Evolutionary conservation across 2,888 invertebrate species (phyloP).

Genomic region (Drymonia ruficornis): DNA sequence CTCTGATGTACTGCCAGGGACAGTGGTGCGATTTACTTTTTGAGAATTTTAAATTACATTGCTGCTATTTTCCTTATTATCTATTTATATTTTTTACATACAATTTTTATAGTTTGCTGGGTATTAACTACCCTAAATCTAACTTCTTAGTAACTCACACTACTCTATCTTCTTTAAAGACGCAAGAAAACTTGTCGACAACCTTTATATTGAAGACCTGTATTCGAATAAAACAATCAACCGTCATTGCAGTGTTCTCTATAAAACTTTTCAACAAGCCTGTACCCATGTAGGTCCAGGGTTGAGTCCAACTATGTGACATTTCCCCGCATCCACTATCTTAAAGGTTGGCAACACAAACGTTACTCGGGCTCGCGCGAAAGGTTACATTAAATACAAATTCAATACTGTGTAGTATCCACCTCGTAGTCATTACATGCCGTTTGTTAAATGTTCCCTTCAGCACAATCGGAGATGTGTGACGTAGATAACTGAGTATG

Average conservation of each 20-base stretch:
- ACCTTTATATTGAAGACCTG: too few relatives aligned
- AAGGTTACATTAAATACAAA: slow-evolving; percentile 75
- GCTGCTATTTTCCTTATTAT: too few relatives aligned
- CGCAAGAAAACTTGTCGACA: too few relatives aligned
- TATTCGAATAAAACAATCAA: too few relatives aligned
- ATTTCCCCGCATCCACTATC: slow-evolving; percentile 79
- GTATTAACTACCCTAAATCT: too few relatives aligned
- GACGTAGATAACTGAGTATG: slow-evolving; percentile 35
- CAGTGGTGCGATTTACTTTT: background rate
- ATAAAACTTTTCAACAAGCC: slow-evolving; percentile 40
- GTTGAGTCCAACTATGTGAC: slow-evolving; percentile 81
- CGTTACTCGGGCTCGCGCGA: slow-evolving; percentile 60
- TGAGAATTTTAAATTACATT: background rate
- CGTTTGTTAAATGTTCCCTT: slow-evolving; percentile 47
- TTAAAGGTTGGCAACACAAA: slow-evolving; percentile 74
- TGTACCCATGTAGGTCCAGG: slow-evolving; percentile 71
- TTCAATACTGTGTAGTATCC: slow-evolving; percentile 64
- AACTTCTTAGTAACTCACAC: too few relatives aligned
- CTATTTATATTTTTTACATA: too few relatives aligned
- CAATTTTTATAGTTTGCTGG: too few relatives aligned
- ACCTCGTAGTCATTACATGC: slow-evolving; percentile 47
- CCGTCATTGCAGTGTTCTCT: slow-evolving; percentile 1
- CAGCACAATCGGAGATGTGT: slow-evolving; percentile 41
- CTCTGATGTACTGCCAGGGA: slow-evolving; percentile 57
- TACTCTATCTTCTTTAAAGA: too few relatives aligned